Evolutionary conservation across 2,797 vertebrate genomes (phyloP), one percentile per base, ranked within the genome.

Genomic region (Cichlasoma orientale): DNA sequence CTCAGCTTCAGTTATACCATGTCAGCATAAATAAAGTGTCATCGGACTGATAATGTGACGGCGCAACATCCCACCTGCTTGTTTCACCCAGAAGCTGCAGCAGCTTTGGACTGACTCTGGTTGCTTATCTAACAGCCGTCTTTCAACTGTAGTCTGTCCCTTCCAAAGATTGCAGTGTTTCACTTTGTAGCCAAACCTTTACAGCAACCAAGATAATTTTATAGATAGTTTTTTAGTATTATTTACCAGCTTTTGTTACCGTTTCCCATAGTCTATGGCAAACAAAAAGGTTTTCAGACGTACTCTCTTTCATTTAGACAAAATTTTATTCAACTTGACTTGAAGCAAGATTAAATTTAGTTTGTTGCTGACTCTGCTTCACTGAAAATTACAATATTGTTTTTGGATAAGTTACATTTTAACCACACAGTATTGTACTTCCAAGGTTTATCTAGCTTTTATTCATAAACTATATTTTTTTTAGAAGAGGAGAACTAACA

Each of bases 1-100:
- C 90, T 88, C 86, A 78, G 92, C 92, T 88, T 86, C 76, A 90
- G 88, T 92, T 93, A 92, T 88, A 91, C 81, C 84, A 68, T 75
- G 93, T 95, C 95, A 94, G 92, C 92, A 91, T 95, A 95, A 95
- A 95, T 95, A 95, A 95, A 94, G 95, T 95, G 95, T 95, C 94
- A 91, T 90, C 91, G 84, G 95, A 96, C 93, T 95, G 89, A 96
- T 95, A 90, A 93, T 1, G 95, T 96, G 95, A 86, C 82, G 72
- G 92, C 90, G 87, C 94, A 89, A 93, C 77, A 55, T 94, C 92
- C 95, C 96, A 96, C 94, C 95, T 96, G 95, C 89, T 84, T 72
- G 31, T 78, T 86, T 83, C 80, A 88, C 57, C 72, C 82, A 82
- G 78, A 80, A 91, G 82, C 84, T 82, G 72, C 78, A 72, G 27